Evolutionary conservation across 2,888 invertebrate species (phyloP).

Genomic region (Lasioglossum calceatum): DNA sequence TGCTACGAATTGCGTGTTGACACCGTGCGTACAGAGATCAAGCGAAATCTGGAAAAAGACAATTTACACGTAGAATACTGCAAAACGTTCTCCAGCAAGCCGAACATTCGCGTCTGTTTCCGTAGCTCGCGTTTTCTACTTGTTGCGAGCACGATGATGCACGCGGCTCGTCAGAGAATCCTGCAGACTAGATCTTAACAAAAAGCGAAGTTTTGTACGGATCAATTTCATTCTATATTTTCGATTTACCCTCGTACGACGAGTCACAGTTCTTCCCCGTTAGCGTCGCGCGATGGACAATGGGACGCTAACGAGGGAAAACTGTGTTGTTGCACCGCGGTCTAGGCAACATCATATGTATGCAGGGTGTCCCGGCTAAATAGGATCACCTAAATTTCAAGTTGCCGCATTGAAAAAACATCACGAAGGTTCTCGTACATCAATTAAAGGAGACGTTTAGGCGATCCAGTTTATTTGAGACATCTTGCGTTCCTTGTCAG

Average conservation of each 20-base stretch:
- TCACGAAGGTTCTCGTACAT: background rate
- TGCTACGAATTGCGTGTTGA: background rate
- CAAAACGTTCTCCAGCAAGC: background rate
- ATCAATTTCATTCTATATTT: conserved; percentile 2
- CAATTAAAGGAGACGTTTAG: background rate
- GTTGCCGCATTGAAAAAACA: background rate
- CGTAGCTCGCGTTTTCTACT: background rate
- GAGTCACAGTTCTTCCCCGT: background rate
- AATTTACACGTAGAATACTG: background rate
- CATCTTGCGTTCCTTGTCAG: background rate
- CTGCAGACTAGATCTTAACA: background rate
- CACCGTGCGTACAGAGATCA: background rate
- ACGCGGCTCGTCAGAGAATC: background rate
- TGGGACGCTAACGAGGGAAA: background rate
- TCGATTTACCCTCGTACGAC: background rate
- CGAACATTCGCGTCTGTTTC: conserved; percentile 6
- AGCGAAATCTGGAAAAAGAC: background rate
- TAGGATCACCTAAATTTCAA: background rate
- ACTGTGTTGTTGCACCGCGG: background rate
- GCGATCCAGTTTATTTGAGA: background rate
- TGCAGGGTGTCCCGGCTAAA: background rate
- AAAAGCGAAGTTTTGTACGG: background rate
- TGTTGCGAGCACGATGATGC: background rate
- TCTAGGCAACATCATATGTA: background rate
- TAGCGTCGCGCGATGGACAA: background rate